phyloP scores from a whole-genome alignment of 2,113 vertebrate genomes.

The Sula dactylatra region DNA sequence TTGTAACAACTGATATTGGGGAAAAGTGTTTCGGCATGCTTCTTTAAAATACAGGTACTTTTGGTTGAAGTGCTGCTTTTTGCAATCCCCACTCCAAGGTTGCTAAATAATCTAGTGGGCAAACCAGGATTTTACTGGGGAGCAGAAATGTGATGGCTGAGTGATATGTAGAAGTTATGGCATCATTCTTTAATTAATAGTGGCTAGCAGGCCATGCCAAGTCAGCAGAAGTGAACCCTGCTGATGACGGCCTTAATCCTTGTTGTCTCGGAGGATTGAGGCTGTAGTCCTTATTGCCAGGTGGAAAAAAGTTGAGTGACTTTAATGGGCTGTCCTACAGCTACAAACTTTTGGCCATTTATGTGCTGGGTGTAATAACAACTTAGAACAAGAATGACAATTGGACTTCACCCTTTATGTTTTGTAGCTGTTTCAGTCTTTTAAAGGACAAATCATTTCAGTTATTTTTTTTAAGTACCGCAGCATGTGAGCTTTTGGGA shows the following conservation, averaged over 20 bases:
- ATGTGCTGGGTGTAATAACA: neutral
- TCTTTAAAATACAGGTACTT: neutral
- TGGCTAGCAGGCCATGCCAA: neutral
- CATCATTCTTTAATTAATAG: neutral
- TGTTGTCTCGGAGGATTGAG: neutral
- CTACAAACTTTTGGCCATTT: neutral
- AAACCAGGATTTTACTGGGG: neutral
- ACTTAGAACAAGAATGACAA: neutral
- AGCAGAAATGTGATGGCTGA: neutral
- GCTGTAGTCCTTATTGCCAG: neutral
- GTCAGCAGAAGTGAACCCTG: neutral
- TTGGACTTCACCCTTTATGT: neutral
- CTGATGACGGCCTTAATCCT: neutral
- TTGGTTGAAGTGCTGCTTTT: neutral
- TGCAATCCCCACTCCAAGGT: neutral
- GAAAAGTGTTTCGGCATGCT: neutral
- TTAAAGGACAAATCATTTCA: neutral
- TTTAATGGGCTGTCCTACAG: neutral
- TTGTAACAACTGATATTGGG: neutral
- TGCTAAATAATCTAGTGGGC: neutral
- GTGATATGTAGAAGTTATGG: neutral
- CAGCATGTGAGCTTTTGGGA: neutral
- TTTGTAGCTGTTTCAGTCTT: neutral
- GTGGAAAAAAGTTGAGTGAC: neutral
- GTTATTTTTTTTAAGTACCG: accelerated